Conservation (phyloP, 2,888 invertebrate genomes). For the Atrina japonica region DNA sequence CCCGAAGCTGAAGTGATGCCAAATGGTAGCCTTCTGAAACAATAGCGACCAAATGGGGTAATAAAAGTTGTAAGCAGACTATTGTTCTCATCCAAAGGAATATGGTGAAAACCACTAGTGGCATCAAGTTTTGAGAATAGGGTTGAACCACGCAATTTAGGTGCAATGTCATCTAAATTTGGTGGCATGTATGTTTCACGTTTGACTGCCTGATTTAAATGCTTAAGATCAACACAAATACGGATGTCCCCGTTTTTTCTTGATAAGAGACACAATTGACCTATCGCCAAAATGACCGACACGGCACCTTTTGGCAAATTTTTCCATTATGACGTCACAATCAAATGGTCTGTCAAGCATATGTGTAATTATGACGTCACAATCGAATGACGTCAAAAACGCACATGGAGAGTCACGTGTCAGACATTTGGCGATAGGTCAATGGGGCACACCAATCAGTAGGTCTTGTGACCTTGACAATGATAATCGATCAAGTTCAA, state of each 20-base stretch:
- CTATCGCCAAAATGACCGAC: too few relatives aligned
- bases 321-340: too few relatives aligned
- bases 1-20: constrained; percentile 45
- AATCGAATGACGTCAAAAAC: too few relatives aligned
- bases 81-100: constrained; percentile 32
- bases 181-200: constrained; percentile 37
- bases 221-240: constrained; percentile 43
- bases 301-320: too few relatives aligned
- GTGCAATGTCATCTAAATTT: constrained; percentile 44
- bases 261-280: constrained; percentile 45
- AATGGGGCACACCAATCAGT: constrained; percentile 50
- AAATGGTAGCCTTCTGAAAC: constrained; percentile 33
- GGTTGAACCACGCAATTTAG: constrained; percentile 28
- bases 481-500: constrained; percentile 46
- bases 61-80: constrained; percentile 42
- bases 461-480: constrained; percentile 42
- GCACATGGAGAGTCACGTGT: too few relatives aligned
- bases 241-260: constrained; percentile 36
- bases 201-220: constrained; percentile 39
- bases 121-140: constrained; percentile 44
- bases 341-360: too few relatives aligned
- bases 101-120: constrained; percentile 43
- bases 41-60: constrained; percentile 32
- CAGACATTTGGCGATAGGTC: too few relatives aligned
- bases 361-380: too few relatives aligned